A percentile compares a stretch with the other conserved stretches of the same genome.
phyloP scores from a whole-genome alignment of 2,113 vertebrate species.

The Paedocypris sp. region DNA sequence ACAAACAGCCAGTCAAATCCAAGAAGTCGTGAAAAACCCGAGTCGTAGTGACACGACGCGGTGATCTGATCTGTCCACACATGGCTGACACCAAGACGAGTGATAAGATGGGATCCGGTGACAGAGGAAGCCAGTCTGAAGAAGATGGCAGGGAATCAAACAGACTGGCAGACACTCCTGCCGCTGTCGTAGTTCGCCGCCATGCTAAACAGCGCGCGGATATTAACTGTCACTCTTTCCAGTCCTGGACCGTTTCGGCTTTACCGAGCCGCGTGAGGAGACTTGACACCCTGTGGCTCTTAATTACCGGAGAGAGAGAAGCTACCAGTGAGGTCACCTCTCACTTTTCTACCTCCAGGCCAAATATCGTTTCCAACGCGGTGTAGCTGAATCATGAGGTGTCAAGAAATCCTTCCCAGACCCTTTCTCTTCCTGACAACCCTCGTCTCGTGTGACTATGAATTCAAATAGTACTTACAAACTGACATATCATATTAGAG shows the following conservation, averaged over 20 bases:
- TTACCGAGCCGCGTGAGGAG: neutral
- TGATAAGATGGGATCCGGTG: neutral
- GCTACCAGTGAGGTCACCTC: constrained; percentile 14
- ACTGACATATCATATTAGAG: constrained; percentile 7
- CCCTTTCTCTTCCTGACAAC: neutral
- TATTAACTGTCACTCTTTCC: constrained; percentile 24
- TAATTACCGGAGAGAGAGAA: constrained; percentile 17
- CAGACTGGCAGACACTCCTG: constrained; percentile 26
- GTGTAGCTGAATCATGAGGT: neutral
- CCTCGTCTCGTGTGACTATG: neutral
- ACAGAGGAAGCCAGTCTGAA: neutral
- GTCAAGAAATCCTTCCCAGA: neutral
- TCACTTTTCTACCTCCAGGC: constrained; percentile 1
- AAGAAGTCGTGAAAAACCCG: neutral
- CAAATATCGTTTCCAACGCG: neutral
- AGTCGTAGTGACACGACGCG: neutral
- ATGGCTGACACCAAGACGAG: neutral
- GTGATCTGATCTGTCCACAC: neutral
- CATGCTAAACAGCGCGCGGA: constrained; percentile 10
- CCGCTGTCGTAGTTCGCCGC: constrained; percentile 23
- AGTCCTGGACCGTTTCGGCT: neutral
- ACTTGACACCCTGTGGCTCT: constrained; percentile 9
- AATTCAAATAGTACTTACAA: constrained; percentile 16
- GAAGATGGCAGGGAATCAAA: constrained; percentile 1
- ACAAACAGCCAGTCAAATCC: neutral